These are phyloP conservation scores for Epistrophe eligans DNA, from an alignment of 2,888 invertebrate species.

Conservation along the genomic window DNA sequence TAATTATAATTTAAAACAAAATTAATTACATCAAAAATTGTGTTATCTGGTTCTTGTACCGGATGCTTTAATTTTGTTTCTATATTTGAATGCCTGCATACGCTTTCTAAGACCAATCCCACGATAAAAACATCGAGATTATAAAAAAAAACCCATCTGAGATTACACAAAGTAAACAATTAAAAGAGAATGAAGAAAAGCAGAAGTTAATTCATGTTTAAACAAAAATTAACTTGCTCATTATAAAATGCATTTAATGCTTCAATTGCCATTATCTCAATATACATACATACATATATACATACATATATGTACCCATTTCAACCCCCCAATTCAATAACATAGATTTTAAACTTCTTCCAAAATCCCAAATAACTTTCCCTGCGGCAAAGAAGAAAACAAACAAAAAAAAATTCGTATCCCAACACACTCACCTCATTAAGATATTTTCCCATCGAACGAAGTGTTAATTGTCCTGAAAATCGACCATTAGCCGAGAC, in stretches of 20 bases:
- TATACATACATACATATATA: too few relatives aligned
- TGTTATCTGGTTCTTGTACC: too few relatives aligned
- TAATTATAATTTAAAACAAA: too few relatives aligned
- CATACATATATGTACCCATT: too few relatives aligned
- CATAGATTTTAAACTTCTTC: neutral
- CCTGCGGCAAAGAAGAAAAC: neutral
- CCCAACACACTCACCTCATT: constrained; percentile 40
- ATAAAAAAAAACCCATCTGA: neutral
- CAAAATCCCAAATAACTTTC: neutral
- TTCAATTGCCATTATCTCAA: neutral
- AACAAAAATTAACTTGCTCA: neutral
- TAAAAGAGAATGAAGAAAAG: neutral
- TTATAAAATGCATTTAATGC: neutral
- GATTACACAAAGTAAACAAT: too few relatives aligned
- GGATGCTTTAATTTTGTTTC: too few relatives aligned
- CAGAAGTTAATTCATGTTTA: neutral
- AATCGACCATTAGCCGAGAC: constrained; percentile 67
- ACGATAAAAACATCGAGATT: too few relatives aligned
- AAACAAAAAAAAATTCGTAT: neutral
- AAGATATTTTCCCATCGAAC: constrained; percentile 51
- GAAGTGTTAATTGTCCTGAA: constrained; percentile 68
- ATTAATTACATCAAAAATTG: too few relatives aligned
- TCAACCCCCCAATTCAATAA: constrained; percentile 11
- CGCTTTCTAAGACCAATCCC: too few relatives aligned
- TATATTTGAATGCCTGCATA: too few relatives aligned